A percentile compares a stretch with the other conserved stretches of the same genome.
Conservation (phyloP, 2,888 invertebrate genomes). For the Abscondita cerata region DNA sequence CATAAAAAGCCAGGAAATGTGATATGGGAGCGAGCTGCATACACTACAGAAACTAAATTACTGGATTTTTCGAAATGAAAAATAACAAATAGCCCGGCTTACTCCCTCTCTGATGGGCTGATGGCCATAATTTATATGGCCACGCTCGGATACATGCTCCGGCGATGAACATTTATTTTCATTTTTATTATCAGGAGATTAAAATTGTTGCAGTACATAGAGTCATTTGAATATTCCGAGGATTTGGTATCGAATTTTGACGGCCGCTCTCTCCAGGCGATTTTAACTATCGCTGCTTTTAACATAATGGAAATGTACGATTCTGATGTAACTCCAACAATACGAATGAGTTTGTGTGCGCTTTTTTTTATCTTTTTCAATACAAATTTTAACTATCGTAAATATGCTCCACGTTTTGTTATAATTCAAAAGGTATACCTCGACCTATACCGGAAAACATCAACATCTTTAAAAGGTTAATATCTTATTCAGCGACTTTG, state of each 20-base stretch:
- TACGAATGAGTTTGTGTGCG: slow-evolving; percentile 21
- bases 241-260: slow-evolving; percentile 51
- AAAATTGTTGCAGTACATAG: slow-evolving; percentile 60
- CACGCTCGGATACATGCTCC: slow-evolving; percentile 53
- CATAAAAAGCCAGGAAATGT: slow-evolving; percentile 62
- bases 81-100: slow-evolving; percentile 62
- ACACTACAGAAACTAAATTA: slow-evolving; percentile 61
- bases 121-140: slow-evolving; percentile 59
- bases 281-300: slow-evolving; percentile 36
- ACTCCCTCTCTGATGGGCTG: slow-evolving; percentile 59
- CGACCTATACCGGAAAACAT: no score
- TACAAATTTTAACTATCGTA: neutral
- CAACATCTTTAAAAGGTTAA: no score
- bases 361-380: slow-evolving; percentile 19
- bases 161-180: slow-evolving; percentile 60
- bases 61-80: slow-evolving; percentile 62
- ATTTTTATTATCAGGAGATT: slow-evolving; percentile 61
- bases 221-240: slow-evolving; percentile 56
- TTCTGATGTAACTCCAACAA: slow-evolving; percentile 29
- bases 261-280: slow-evolving; percentile 49
- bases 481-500: no score
- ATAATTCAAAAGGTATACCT: no score
- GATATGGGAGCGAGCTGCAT: slow-evolving; percentile 58
- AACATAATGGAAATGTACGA: slow-evolving; percentile 36
- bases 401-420: no score